phyloP scores from a whole-genome alignment of 2,797 vertebrate species.

The Bryconaethiops microstoma region DNA sequence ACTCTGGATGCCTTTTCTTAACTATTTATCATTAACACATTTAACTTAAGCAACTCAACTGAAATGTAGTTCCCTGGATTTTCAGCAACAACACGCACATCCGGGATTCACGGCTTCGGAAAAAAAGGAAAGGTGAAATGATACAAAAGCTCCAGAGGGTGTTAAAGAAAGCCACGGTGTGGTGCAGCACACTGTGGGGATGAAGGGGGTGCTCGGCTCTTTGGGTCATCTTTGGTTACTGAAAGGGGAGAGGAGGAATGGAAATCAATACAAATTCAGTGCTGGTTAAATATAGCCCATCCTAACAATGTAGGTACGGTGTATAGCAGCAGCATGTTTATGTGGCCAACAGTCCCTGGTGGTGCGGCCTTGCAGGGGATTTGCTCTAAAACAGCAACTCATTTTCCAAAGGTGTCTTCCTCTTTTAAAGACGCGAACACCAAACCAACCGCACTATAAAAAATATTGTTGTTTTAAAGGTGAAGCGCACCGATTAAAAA shows the following conservation, averaged over 20 bases:
- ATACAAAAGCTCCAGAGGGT: no score
- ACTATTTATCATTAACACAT: no score
- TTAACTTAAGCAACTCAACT: no score
- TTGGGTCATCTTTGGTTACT: conserved; percentile 74
- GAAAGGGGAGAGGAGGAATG: conserved; percentile 75
- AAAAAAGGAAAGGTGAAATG: no score
- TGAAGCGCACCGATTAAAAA: no score
- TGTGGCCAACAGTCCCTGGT: not conserved
- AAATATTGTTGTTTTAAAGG: no score
- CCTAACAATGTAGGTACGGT: conserved; percentile 9
- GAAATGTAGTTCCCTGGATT: no score
- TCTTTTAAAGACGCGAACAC: not conserved
- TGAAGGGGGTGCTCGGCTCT: conserved; percentile 60
- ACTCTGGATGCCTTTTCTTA: no score
- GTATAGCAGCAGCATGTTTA: conserved; percentile 12
- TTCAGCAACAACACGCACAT: no score
- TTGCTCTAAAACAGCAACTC: not conserved
- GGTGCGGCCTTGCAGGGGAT: not conserved
- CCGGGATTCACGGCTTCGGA: no score
- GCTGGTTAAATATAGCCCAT: conserved; percentile 31
- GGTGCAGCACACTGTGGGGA: not conserved
- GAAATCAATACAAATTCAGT: conserved; percentile 83
- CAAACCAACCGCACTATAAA: not conserved
- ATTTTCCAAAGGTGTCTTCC: not conserved
- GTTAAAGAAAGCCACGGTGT: not conserved